Percentiles rank a stretch among this genome's conserved stretches.
These are phyloP conservation scores for Saccostrea glomerata DNA, from an alignment of 1,140 invertebrate genomes.

Conservation along the genomic window DNA sequence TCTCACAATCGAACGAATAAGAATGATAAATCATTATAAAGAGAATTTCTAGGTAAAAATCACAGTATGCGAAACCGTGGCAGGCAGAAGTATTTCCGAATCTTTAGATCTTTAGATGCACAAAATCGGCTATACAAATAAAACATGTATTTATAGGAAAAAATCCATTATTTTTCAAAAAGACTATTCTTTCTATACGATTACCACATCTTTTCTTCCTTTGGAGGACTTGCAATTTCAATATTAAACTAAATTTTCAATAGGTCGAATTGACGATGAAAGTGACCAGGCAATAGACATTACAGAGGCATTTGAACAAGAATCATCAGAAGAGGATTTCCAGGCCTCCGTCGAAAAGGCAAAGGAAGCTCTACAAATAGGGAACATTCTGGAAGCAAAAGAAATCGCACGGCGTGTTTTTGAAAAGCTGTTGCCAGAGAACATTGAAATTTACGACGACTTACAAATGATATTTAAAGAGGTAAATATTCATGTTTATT, in stretches of 20 bases:
- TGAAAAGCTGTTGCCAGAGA: neutral
- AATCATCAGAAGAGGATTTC: neutral
- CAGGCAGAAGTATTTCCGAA: too few species aligned
- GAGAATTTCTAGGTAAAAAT: too few species aligned
- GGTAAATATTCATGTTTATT: neutral
- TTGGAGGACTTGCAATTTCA: too few species aligned
- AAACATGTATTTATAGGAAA: too few species aligned
- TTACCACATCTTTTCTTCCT: too few species aligned
- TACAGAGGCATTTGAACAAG: neutral
- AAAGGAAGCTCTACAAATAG: neutral
- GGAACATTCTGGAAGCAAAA: neutral
- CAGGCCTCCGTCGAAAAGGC: neutral
- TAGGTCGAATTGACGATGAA: neutral
- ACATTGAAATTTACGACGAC: neutral
- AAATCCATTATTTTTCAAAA: too few species aligned
- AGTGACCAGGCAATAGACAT: conserved; percentile 6
- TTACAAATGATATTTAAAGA: neutral
- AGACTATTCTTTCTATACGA: too few species aligned
- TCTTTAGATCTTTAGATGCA: too few species aligned
- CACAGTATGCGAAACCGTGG: too few species aligned
- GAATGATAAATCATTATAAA: too few species aligned
- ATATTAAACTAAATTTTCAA: neutral
- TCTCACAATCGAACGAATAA: too few species aligned
- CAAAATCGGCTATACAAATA: too few species aligned
- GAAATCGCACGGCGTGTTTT: neutral